These are phyloP conservation scores for Pachypeltis micranthus DNA, from an alignment of 1,140 invertebrate species.

Conservation along the genomic window DNA sequence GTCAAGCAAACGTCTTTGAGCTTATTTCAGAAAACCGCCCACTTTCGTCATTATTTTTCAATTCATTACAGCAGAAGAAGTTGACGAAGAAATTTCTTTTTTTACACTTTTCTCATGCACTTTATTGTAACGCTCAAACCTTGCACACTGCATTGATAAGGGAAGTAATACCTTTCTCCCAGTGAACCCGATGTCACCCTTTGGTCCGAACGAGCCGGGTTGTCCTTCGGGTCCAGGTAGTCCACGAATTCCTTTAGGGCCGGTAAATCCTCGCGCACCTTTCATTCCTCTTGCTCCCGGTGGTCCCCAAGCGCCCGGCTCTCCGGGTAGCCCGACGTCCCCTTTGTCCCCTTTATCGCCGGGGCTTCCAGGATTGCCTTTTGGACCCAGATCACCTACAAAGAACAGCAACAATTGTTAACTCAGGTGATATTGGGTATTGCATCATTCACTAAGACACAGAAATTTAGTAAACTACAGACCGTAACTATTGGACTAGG, in stretches of 20 bases:
- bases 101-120: too few species aligned
- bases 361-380: not conserved
- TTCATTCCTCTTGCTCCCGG: slow-evolving; percentile 38
- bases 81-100: too few species aligned
- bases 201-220: not conserved
- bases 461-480: too few species aligned
- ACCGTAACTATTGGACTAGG: too few species aligned
- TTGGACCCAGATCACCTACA: not conserved
- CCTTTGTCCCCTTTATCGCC: slow-evolving; percentile 23
- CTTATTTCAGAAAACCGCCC: too few species aligned
- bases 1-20: too few species aligned
- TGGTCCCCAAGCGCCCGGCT: slow-evolving; percentile 49
- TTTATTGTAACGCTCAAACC: too few species aligned
- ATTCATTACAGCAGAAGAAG: too few species aligned
- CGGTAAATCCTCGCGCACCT: slow-evolving; percentile 27
- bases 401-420: too few species aligned
- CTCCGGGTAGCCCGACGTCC: slow-evolving; percentile 27
- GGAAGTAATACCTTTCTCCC: not conserved
- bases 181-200: slow-evolving; percentile 6
- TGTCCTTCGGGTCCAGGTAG: slow-evolving; percentile 11
- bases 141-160: too few species aligned
- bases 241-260: slow-evolving; percentile 31
- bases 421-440: too few species aligned
- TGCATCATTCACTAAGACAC: not conserved
- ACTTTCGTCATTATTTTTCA: too few species aligned